phyloP scores from a whole-genome alignment of 2,113 vertebrate species.

The Plectropomus leopardus region DNA sequence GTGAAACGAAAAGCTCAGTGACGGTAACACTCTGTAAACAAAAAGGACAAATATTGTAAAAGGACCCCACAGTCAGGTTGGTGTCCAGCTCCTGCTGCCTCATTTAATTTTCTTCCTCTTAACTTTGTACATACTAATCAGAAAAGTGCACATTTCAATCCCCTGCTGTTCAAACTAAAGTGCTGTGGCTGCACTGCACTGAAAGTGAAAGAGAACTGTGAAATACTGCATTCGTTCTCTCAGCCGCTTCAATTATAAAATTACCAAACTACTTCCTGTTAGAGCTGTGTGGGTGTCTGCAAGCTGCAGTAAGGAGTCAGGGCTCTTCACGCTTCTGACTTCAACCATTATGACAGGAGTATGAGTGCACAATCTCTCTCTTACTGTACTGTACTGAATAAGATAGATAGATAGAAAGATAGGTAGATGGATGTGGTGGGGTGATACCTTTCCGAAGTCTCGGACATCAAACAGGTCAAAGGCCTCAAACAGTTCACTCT shows the following conservation, averaged over 20 bases:
- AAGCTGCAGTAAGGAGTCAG: conserved; percentile 47
- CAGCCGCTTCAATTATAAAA: conserved; percentile 40
- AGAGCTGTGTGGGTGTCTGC: conserved; percentile 55
- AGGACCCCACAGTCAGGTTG: neutral
- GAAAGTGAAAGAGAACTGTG: conserved; percentile 54
- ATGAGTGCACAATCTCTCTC: neutral
- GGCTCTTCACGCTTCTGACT: neutral
- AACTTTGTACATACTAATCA: conserved; percentile 7
- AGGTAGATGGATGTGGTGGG: neutral
- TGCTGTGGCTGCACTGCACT: neutral
- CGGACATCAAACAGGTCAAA: conserved; percentile 97
- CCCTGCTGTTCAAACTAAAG: neutral
- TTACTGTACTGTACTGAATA: neutral
- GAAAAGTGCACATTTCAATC: neutral
- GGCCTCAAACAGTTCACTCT: conserved; percentile 93
- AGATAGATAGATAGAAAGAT: neutral
- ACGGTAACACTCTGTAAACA: conserved; percentile 9
- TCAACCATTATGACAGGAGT: conserved; percentile 10
- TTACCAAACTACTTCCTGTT: conserved; percentile 67
- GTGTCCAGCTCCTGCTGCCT: conserved; percentile 15
- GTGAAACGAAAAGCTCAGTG: conserved; percentile 39
- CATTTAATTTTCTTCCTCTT: conserved; percentile 28
- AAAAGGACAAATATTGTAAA: neutral
- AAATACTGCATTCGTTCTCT: conserved; percentile 26
- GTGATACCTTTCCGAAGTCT: conserved; percentile 93